Conservation (phyloP, 2,113 vertebrate genomes). For the Pardalotus punctatus region DNA sequence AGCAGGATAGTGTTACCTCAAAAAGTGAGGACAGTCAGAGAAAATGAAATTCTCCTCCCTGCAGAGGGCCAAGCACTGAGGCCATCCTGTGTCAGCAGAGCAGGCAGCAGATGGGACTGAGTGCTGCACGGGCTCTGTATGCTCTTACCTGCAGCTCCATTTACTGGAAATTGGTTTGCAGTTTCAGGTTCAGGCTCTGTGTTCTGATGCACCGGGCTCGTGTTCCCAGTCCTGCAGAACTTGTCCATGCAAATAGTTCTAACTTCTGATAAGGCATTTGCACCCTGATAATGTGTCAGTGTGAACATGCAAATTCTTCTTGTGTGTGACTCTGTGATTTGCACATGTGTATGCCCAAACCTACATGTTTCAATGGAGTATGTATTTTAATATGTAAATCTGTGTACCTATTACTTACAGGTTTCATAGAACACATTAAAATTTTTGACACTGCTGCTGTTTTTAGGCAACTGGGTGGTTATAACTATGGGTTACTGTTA, state of each 20-base stretch:
- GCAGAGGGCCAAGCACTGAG: not conserved
- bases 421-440: fast-evolving
- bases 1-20: not conserved
- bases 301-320: not conserved
- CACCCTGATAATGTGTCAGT: not conserved
- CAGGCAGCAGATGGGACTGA: not conserved
- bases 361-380: not conserved
- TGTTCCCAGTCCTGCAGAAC: not conserved
- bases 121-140: not conserved
- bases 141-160: not conserved
- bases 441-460: not conserved
- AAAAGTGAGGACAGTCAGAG: not conserved
- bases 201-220: not conserved
- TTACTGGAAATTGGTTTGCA: not conserved
- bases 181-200: not conserved
- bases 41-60: not conserved
- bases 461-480: not conserved
- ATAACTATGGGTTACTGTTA: not conserved
- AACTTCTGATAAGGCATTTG: not conserved
- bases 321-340: not conserved
- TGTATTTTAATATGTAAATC: not conserved
- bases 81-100: not conserved
- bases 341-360: not conserved
- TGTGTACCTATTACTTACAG: not conserved
- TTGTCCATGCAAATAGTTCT: not conserved